Evolutionary conservation across 1,140 invertebrate genomes (phyloP), one percentile per base, ranked within the genome.

Genomic region (Vollenhovia emeryi): DNA sequence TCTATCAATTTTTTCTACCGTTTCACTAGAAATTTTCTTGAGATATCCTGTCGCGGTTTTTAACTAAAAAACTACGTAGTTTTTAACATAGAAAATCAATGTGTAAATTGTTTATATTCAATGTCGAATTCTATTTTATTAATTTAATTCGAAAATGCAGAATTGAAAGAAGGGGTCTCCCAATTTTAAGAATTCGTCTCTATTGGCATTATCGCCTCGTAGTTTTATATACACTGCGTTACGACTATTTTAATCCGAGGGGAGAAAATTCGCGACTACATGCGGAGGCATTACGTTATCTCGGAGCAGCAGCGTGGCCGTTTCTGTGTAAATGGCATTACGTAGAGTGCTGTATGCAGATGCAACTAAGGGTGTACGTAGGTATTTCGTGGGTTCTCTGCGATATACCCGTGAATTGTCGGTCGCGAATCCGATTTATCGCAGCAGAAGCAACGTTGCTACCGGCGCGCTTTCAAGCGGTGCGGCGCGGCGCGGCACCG

Each of bases 401-500:
- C 45, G 75, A 84, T 64, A 66, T 66, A 66, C 13, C 21, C 75
- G 75, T 80, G 50, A 80, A 57, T 85, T 59, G 84, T 85, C 60
- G 75, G 60, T 68, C 60, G 60, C 84, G 76, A 80, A 80, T 85
- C 62, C 84, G 64, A 85, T 85, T 85, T 85, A 80, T 85, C 84
- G 75, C 43, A 62, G 21, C 62, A 40, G 33, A 33, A 57, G 48
- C 64, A 69, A 71, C 33, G 24, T 57, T 21, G 78, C 15, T 27
- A 13, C 60, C 27, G 8, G n/a, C n/a, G 11, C 21, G 45, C 48
- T 69, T 55, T 55, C 64, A 33, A 69, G 48, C 60, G 82, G 57
- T 11, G 82, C 69, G 60, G 55, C 13, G 40, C 64, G 57, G 30
- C 36, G 52, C 59, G 13, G 43, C 71, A 11, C 11, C 59, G 66